phyloP scores from a whole-genome alignment of 2,113 vertebrate species.

The Polypterus bichir region DNA sequence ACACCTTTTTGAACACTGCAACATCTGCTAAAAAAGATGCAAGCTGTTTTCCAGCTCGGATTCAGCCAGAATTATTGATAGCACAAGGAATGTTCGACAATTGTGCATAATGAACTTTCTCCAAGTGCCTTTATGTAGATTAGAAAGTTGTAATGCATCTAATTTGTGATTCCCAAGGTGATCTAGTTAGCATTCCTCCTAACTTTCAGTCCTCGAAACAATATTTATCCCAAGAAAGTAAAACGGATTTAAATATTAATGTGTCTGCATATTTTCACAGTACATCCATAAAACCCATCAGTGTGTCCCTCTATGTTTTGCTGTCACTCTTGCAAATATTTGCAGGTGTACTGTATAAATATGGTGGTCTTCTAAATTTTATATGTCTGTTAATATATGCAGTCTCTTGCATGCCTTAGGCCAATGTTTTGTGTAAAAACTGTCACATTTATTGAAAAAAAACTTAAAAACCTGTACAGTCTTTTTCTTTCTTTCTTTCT shows the following conservation, averaged over 20 bases:
- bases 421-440: too few species aligned
- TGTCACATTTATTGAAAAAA: too few species aligned
- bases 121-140: background rate
- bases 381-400: too few species aligned
- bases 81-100: constrained; percentile 8
- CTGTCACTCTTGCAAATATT: too few species aligned
- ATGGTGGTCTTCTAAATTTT: too few species aligned
- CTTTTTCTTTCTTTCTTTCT: too few species aligned
- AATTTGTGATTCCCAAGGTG: constrained; percentile 13
- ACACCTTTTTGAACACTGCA: constrained; percentile 7
- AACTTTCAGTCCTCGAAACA: background rate
- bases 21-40: constrained; percentile 6
- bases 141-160: background rate
- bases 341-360: too few species aligned
- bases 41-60: constrained; percentile 4
- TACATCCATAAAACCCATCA: too few species aligned
- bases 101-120: background rate
- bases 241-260: constrained; percentile 17
- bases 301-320: too few species aligned
- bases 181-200: background rate
- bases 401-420: too few species aligned
- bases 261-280: constrained; percentile 1
- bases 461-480: too few species aligned
- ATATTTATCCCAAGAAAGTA: constrained; percentile 11
- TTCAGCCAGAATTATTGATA: background rate